A percentile compares a stretch with the other conserved stretches of the same genome.
Conservation (phyloP, 35 echinoderm and acorn worm genomes). For the Apostichopus californicus region DNA sequence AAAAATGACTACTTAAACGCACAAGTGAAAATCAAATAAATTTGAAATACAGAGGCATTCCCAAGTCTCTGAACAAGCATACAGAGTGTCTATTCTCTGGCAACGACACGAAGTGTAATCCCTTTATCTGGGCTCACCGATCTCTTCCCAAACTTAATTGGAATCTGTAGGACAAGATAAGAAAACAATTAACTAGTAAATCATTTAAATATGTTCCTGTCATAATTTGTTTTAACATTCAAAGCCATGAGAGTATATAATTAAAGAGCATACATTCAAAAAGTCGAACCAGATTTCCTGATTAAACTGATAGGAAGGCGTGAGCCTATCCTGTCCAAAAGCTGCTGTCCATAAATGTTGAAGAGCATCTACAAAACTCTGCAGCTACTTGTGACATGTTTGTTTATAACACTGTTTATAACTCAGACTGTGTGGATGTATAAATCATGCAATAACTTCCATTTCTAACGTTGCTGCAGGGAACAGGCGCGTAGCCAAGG, state of each 20-base stretch:
- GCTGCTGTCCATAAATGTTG: not conserved
- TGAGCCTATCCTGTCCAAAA: not conserved
- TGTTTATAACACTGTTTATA: too few relatives aligned
- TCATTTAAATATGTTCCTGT: not conserved
- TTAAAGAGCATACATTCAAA: not conserved
- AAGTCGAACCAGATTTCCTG: not conserved
- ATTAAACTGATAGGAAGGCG: not conserved
- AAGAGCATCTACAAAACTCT: too few relatives aligned
- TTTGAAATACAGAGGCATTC: too few relatives aligned
- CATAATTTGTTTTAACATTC: not conserved
- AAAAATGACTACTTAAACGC: too few relatives aligned
- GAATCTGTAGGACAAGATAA: not conserved
- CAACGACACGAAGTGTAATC: not conserved
- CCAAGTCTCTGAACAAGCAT: too few relatives aligned
- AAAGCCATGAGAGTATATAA: not conserved
- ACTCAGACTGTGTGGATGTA: too few relatives aligned
- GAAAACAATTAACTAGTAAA: not conserved
- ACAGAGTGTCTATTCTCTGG: not conserved
- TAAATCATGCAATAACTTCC: too few relatives aligned
- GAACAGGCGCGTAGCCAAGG: too few relatives aligned
- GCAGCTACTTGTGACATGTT: too few relatives aligned
- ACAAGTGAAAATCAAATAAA: too few relatives aligned
- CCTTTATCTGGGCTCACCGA: not conserved
- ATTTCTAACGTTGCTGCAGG: too few relatives aligned
- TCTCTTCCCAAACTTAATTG: not conserved